Percentiles rank a stretch among this genome's conserved stretches.
These are phyloP conservation scores for Apogon talboti DNA, from an alignment of 2,797 vertebrate species.

Conservation along the genomic window DNA sequence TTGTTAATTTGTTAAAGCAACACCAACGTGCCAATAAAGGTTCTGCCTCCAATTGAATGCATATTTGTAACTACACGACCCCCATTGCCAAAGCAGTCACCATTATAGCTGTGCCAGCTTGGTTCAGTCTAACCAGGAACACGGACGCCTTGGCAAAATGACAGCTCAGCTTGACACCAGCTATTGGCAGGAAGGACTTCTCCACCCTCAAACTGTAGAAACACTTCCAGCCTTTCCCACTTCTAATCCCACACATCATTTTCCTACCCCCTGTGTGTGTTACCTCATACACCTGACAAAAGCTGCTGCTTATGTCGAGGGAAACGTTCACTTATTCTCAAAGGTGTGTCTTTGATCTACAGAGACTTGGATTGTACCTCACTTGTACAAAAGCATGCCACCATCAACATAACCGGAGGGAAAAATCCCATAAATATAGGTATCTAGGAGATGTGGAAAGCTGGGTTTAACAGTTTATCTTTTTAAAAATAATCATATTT, in stretches of 20 bases:
- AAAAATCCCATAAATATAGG: too few species aligned
- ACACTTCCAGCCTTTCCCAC: constrained; percentile 1
- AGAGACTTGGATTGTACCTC: too few species aligned
- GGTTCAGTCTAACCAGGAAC: constrained; percentile 22
- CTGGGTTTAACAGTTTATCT: too few species aligned
- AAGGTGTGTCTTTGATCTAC: too few species aligned
- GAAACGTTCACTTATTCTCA: too few species aligned
- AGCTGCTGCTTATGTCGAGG: too few species aligned
- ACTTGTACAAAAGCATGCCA: too few species aligned
- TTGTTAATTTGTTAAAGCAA: constrained; percentile 17
- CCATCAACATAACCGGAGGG: too few species aligned
- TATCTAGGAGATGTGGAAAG: too few species aligned
- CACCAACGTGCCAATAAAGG: constrained; percentile 22
- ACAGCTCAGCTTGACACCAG: constrained; percentile 45
- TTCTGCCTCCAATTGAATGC: constrained; percentile 17
- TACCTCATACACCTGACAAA: too few species aligned
- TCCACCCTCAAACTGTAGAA: constrained; percentile 2
- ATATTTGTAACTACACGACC: constrained; percentile 62
- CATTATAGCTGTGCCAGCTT: constrained; percentile 28
- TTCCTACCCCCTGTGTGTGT: too few species aligned
- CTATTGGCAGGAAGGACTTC: constrained; percentile 35
- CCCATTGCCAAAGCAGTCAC: constrained; percentile 26
- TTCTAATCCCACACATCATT: neutral
- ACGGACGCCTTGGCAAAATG: constrained; percentile 31
- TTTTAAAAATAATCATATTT: too few species aligned